Evolutionary conservation across 2,797 vertebrate genomes (phyloP).

Genomic region (Threskiornis aethiopicus): DNA sequence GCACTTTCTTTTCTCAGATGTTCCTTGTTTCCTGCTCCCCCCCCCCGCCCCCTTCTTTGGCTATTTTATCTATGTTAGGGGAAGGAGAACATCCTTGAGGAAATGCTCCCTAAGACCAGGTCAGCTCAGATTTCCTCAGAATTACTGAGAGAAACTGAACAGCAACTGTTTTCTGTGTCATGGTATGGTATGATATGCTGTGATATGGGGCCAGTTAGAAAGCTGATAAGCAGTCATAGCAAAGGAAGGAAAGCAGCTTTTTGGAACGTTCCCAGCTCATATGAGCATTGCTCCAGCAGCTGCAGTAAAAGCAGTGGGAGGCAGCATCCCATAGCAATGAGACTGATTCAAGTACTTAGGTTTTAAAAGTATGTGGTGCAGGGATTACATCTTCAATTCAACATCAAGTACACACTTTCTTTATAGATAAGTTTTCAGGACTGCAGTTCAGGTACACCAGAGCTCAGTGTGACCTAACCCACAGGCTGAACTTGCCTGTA

Average conservation of each 20-base stretch:
- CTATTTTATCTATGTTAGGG: background rate
- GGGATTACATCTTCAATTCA: background rate
- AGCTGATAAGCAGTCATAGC: background rate
- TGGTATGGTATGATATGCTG: background rate
- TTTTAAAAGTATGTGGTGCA: background rate
- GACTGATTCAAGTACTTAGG: background rate
- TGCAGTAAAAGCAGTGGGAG: constrained; percentile 35
- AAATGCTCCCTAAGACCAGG: background rate
- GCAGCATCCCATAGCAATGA: constrained; percentile 50
- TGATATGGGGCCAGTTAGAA: background rate
- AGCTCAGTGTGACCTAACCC: background rate
- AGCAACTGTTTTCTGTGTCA: background rate
- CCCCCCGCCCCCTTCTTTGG: background rate
- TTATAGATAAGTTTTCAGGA: background rate
- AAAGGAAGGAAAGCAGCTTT: constrained; percentile 28
- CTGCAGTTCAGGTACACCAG: background rate
- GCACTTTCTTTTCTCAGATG: background rate
- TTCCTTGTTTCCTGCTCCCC: background rate
- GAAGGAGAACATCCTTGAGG: background rate
- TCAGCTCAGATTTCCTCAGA: background rate
- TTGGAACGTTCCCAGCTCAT: constrained; percentile 35
- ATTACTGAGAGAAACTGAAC: background rate
- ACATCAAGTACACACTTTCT: background rate
- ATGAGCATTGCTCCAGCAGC: constrained; percentile 18
- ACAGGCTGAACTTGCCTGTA: background rate